Conservation (phyloP, 2,888 invertebrate genomes). For the Tholera decimalis region DNA sequence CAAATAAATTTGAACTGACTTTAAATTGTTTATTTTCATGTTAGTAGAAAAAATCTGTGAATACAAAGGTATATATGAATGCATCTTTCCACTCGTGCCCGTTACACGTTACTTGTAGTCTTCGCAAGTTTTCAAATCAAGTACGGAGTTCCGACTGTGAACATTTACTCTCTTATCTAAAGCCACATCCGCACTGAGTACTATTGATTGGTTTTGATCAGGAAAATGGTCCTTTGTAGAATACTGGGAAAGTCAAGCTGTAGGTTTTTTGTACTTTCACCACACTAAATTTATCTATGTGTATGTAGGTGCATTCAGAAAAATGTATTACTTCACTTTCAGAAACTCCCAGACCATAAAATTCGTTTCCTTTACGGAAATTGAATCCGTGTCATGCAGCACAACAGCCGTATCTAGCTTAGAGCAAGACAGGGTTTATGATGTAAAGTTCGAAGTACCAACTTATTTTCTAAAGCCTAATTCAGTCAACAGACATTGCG, state of each 20-base stretch:
- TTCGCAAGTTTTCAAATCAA: neutral
- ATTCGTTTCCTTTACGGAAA: too few relatives aligned
- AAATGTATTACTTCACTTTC: too few relatives aligned
- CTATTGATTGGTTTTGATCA: neutral
- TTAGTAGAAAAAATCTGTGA: neutral
- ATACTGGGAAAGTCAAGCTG: neutral
- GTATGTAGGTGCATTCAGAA: too few relatives aligned
- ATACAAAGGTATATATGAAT: neutral
- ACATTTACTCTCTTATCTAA: neutral
- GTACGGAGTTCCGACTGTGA: neutral
- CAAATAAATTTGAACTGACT: neutral
- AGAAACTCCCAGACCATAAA: too few relatives aligned
- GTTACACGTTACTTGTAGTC: neutral
- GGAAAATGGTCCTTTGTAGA: neutral
- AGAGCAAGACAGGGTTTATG: neutral
- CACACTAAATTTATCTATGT: too few relatives aligned
- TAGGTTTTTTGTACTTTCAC: too few relatives aligned
- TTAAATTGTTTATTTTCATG: neutral
- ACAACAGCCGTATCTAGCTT: too few relatives aligned
- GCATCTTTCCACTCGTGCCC: neutral
- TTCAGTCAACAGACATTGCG: neutral
- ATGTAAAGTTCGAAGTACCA: neutral
- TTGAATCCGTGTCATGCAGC: too few relatives aligned
- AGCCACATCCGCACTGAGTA: neutral
- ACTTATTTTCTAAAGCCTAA: neutral